phyloP scores from a whole-genome alignment of 2,797 vertebrate species.

The Gallinago nigripennis region DNA sequence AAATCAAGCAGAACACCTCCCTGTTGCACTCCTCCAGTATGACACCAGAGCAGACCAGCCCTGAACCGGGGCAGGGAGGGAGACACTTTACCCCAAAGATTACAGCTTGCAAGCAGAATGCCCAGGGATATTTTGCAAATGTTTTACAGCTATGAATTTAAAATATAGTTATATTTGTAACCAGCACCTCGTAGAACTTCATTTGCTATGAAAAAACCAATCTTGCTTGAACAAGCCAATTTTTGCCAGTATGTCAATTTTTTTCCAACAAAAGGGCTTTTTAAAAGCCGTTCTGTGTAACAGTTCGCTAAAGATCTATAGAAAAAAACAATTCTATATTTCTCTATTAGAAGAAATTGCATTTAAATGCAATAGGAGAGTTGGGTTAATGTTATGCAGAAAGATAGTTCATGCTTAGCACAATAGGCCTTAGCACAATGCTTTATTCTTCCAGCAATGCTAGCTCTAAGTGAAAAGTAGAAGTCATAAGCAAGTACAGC shows the following conservation, averaged over 20 bases:
- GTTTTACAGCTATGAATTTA: not conserved
- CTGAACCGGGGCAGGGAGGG: not conserved
- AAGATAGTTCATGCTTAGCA: slow-evolving; percentile 68
- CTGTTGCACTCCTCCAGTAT: not conserved
- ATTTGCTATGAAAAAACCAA: not conserved
- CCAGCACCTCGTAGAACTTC: not conserved
- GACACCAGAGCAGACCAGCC: not conserved
- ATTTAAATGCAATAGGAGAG: slow-evolving; percentile 59
- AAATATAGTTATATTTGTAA: not conserved
- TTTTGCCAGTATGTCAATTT: not conserved
- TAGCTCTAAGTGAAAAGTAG: slow-evolving; percentile 61
- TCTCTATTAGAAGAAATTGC: slow-evolving; percentile 35
- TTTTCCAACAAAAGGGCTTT: not conserved
- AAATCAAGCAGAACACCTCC: not conserved
- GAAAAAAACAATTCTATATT: slow-evolving; percentile 2
- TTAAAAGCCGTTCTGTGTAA: not conserved
- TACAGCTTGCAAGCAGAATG: not conserved
- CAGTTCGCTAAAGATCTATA: not conserved
- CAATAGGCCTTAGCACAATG: slow-evolving; percentile 64
- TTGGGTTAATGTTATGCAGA: slow-evolving; percentile 64
- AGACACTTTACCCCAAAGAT: not conserved
- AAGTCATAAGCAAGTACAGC: slow-evolving; percentile 70
- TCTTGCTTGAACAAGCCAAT: not conserved
- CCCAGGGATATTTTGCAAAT: not conserved
- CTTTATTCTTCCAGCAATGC: slow-evolving; percentile 68